A percentile compares a stretch with the other conserved stretches of the same genome.
Evolutionary conservation across 2,888 invertebrate genomes (phyloP).

Genomic region (Lasioglossum zephyrum): DNA sequence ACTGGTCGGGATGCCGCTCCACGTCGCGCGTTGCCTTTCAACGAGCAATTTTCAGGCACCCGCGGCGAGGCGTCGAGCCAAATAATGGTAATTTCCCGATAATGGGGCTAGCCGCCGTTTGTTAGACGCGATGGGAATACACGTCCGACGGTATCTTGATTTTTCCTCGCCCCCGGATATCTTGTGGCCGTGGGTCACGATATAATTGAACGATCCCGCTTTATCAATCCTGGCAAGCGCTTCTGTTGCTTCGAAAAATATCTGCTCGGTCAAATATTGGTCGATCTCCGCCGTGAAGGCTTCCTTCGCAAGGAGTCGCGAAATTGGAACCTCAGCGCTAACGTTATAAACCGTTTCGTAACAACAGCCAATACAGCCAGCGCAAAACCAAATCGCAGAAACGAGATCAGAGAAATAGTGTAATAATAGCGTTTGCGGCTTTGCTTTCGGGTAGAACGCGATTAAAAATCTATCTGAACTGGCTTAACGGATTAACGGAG

Average conservation of each 20-base stretch:
- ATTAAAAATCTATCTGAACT: not conserved
- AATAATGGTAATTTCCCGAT: slow-evolving; percentile 63
- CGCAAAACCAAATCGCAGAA: not conserved
- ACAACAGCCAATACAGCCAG: not conserved
- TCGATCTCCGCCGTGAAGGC: not conserved
- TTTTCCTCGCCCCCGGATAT: not conserved
- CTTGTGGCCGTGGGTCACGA: not conserved
- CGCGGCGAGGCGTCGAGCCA: slow-evolving; percentile 41
- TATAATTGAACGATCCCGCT: not conserved
- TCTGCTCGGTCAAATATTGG: slow-evolving; percentile 25
- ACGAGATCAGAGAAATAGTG: too few relatives aligned
- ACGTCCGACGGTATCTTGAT: slow-evolving; percentile 2
- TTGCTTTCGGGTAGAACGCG: not conserved
- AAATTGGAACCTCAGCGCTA: slow-evolving; percentile 42
- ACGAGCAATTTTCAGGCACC: slow-evolving; percentile 55
- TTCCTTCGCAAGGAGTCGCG: not conserved
- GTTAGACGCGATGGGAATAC: slow-evolving; percentile 27
- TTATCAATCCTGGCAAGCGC: not conserved
- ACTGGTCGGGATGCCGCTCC: slow-evolving; percentile 40
- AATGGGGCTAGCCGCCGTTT: slow-evolving; percentile 52
- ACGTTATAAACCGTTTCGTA: not conserved
- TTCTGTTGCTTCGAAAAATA: slow-evolving; percentile 28
- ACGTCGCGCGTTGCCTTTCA: slow-evolving; percentile 25
- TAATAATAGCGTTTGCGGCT: not conserved
- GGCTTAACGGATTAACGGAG: not conserved